Percentiles rank a stretch among this genome's conserved stretches.
These are phyloP conservation scores for Icerya purchasi DNA, from an alignment of 2,888 invertebrate genomes.

Conservation along the genomic window DNA sequence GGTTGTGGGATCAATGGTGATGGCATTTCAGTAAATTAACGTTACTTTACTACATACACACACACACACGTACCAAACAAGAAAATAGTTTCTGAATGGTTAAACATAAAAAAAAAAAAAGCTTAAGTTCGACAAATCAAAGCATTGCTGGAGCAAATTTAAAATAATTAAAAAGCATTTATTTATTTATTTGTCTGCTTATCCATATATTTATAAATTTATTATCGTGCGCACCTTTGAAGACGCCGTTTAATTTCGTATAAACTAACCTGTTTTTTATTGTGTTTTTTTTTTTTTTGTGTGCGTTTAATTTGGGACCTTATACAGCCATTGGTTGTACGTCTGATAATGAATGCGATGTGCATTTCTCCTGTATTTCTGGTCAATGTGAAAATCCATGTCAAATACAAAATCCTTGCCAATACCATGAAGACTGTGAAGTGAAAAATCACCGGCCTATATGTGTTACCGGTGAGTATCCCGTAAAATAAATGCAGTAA, in stretches of 20 bases:
- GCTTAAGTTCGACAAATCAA: no score
- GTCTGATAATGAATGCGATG: constrained; percentile 55
- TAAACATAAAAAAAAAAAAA: no score
- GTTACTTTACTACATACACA: no score
- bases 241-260: neutral
- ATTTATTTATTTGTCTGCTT: constrained; percentile 12
- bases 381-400: constrained; percentile 66
- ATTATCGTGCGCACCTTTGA: neutral
- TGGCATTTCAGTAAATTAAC: no score
- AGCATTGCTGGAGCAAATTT: no score
- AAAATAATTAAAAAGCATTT: no score
- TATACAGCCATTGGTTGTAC: constrained; percentile 52
- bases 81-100: no score
- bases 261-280: neutral
- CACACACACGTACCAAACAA: no score
- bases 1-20: constrained; percentile 2
- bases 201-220: constrained; percentile 1
- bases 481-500: no score
- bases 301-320: constrained; percentile 13
- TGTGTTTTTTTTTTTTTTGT: constrained; percentile 9
- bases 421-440: constrained; percentile 51
- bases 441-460: constrained; percentile 64
- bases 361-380: constrained; percentile 54
- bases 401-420: constrained; percentile 48
- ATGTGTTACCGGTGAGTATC: constrained; percentile 56